Evolutionary conservation across 2,113 vertebrate genomes (phyloP).

Genomic region (Riparia riparia): DNA sequence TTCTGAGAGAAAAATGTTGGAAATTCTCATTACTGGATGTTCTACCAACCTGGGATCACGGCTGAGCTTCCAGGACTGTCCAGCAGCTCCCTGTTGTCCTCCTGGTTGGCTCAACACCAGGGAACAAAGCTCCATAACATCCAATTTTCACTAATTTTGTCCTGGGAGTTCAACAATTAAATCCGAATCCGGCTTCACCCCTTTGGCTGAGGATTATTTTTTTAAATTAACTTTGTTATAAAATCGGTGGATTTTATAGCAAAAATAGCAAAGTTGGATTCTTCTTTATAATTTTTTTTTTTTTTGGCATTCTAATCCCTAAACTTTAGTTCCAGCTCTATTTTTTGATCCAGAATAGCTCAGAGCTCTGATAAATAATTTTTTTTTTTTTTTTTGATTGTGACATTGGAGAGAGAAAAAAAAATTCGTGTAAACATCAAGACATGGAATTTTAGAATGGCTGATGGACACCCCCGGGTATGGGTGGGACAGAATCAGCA

Average conservation of each 20-base stretch:
- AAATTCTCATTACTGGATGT: background rate
- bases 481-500: background rate
- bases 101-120: background rate
- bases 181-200: no score
- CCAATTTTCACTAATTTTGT: background rate
- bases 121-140: background rate
- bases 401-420: background rate
- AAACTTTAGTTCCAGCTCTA: background rate
- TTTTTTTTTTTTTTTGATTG: background rate
- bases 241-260: background rate
- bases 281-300: background rate
- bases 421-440: background rate
- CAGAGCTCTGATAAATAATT: background rate
- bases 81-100: background rate
- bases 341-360: background rate
- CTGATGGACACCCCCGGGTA: fast-evolving
- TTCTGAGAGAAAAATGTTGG: background rate
- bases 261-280: background rate
- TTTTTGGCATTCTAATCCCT: background rate
- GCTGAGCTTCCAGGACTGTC: background rate
- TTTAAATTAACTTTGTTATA: background rate
- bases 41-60: background rate
- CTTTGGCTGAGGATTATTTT: background rate
- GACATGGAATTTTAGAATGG: background rate
- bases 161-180: background rate